Conservation (phyloP, 2,113 vertebrate genomes). For the Procavia capensis region DNA sequence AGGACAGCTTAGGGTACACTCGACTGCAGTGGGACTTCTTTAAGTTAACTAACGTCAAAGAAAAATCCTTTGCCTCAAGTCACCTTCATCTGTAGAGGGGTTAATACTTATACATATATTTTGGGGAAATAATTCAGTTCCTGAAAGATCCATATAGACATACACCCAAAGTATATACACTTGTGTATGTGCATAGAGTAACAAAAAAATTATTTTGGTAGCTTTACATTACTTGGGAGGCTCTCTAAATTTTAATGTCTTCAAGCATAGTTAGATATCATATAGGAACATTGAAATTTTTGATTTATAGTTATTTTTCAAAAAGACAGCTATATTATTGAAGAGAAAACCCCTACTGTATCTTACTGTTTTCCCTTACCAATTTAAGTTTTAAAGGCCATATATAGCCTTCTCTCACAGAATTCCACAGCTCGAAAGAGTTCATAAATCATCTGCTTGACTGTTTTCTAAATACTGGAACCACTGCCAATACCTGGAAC, state of each 20-base stretch:
- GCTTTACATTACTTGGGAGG: neutral
- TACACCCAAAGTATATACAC: neutral
- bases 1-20: too few relatives aligned
- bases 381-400: neutral
- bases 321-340: neutral
- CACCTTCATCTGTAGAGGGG: neutral
- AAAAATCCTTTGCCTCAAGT: neutral
- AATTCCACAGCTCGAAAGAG: neutral
- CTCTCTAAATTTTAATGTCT: neutral
- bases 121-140: neutral
- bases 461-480: neutral
- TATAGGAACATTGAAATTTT: neutral
- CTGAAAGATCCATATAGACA: neutral
- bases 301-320: neutral
- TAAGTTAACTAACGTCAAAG: neutral
- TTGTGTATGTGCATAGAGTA: fast-evolving
- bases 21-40: too few relatives aligned
- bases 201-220: neutral
- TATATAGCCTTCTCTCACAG: neutral
- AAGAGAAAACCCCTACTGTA: neutral
- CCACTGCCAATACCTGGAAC: neutral
- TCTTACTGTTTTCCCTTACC: neutral
- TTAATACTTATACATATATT: neutral
- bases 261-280: neutral
- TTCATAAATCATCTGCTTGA: neutral